A percentile compares a stretch with the other conserved stretches of the same genome.
phyloP scores from a whole-genome alignment of 2,113 vertebrate genomes.

The Anolis sagrei region DNA sequence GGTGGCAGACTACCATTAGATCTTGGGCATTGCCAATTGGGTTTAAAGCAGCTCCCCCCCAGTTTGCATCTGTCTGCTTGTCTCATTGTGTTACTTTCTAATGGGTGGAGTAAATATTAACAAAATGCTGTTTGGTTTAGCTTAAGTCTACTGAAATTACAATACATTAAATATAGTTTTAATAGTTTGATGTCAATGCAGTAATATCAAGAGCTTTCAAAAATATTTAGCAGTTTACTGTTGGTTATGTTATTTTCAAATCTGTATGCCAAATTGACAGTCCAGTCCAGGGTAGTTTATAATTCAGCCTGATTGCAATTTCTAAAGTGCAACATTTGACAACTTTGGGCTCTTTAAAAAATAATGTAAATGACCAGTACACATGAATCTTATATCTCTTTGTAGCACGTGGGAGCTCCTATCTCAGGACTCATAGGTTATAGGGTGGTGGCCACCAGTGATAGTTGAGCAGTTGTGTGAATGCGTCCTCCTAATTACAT shows the following conservation, averaged over 20 bases:
- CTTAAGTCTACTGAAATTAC: not conserved
- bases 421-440: not conserved
- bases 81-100: not conserved
- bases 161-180: not conserved
- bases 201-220: not conserved
- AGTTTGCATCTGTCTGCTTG: not conserved
- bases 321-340: not conserved
- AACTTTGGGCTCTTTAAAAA: not conserved
- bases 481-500: not conserved
- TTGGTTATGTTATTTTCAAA: not conserved
- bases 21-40: not conserved
- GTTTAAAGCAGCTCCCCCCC: not conserved
- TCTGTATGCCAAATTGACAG: conserved; percentile 14
- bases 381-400: not conserved
- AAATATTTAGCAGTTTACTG: not conserved
- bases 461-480: too few relatives aligned
- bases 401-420: not conserved
- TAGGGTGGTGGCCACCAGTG: not conserved
- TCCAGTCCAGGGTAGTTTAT: not conserved
- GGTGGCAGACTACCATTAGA: too few relatives aligned
- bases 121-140: not conserved
- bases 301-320: not conserved
- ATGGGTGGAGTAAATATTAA: not conserved
- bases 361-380: not conserved
- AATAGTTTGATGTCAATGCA: not conserved